These are phyloP conservation scores for Globodera rostochiensis DNA, from an alignment of 1,140 invertebrate genomes.

Conservation along the genomic window DNA sequence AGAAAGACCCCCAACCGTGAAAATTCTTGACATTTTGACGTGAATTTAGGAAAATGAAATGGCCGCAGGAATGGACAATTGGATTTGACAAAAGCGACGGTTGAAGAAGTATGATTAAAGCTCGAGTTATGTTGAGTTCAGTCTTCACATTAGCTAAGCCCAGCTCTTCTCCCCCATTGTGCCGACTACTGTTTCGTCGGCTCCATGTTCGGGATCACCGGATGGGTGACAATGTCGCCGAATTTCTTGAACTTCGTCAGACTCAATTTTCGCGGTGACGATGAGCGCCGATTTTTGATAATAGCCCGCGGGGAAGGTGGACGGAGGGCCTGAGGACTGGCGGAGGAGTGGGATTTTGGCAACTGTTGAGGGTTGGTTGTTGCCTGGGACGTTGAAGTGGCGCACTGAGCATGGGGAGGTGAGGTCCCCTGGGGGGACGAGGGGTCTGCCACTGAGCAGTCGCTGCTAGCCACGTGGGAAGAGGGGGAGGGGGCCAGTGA, in stretches of 20 bases:
- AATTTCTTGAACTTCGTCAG: constrained; percentile 28
- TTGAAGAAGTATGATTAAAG: no score
- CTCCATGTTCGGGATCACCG: not conserved
- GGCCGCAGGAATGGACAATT: no score
- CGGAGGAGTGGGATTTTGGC: not conserved
- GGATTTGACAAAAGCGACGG: no score
- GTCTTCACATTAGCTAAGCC: no score
- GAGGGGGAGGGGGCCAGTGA: not conserved
- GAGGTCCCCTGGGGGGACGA: not conserved
- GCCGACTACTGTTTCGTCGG: not conserved
- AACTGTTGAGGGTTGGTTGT: not conserved
- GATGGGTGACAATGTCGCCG: constrained; percentile 28
- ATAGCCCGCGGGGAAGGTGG: not conserved
- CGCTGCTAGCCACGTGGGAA: not conserved
- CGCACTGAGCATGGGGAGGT: not conserved
- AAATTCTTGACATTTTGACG: no score
- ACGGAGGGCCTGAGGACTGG: not conserved
- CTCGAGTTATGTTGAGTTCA: no score
- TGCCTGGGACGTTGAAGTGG: not conserved
- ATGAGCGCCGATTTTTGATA: constrained; percentile 19
- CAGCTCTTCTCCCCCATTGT: not conserved
- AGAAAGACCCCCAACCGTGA: no score
- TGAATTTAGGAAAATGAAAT: no score
- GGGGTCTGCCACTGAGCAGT: constrained; percentile 1
- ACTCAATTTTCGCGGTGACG: constrained; percentile 27